Percentiles rank a stretch among this genome's conserved stretches.
Conservation (phyloP, 1,140 invertebrate species). For the Cydia pomonella region DNA sequence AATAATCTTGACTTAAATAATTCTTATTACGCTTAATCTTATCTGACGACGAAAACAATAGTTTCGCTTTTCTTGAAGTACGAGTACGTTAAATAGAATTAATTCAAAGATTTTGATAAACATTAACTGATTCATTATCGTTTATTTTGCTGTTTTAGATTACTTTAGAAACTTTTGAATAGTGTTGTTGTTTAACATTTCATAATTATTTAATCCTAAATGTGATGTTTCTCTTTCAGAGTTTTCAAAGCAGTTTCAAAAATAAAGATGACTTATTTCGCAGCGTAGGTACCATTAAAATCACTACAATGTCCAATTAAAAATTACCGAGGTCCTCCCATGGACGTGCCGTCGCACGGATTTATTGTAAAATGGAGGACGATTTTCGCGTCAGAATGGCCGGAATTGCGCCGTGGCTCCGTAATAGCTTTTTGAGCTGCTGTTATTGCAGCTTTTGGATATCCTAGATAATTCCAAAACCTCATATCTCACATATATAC, state of each 20-base stretch:
- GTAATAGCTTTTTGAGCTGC: constrained; percentile 36
- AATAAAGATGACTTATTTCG: constrained; percentile 1
- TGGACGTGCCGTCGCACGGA: constrained; percentile 32
- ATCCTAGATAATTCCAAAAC: constrained; percentile 8
- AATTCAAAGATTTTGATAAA: too few relatives aligned
- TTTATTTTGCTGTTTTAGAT: too few relatives aligned
- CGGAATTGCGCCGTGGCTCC: constrained; percentile 37
- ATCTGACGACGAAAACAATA: too few relatives aligned
- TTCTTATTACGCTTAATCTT: too few relatives aligned
- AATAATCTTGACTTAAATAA: too few relatives aligned
- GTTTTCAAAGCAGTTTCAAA: neutral
- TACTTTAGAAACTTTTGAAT: too few relatives aligned
- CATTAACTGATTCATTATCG: too few relatives aligned
- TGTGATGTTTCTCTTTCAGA: too few relatives aligned
- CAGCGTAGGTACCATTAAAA: neutral
- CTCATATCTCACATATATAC: neutral
- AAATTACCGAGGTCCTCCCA: neutral
- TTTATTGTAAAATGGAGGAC: constrained; percentile 43
- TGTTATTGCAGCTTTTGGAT: constrained; percentile 40
- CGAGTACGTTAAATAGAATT: too few relatives aligned
- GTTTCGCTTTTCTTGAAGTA: too few relatives aligned
- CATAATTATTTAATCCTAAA: too few relatives aligned
- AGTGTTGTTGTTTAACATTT: too few relatives aligned
- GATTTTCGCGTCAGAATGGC: constrained; percentile 41
- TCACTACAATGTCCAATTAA: constrained; percentile 16